These are phyloP conservation scores for Eubasilissa splendida DNA, from an alignment of 2,888 invertebrate species.

Conservation along the genomic window DNA sequence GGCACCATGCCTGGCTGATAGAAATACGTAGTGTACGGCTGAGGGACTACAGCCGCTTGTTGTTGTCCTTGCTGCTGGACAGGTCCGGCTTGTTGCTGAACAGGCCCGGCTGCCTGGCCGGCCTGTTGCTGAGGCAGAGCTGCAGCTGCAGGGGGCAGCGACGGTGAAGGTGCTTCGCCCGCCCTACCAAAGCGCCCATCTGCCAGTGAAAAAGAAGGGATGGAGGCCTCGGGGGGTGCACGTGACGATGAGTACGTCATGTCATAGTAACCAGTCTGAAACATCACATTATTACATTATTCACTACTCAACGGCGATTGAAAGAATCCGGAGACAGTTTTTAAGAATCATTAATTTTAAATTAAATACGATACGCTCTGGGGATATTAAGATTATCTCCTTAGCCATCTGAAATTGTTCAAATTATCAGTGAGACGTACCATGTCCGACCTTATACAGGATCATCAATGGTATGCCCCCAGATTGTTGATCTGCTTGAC, in stretches of 20 bases:
- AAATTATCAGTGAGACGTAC: no score
- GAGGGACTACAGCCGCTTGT: conserved; percentile 30
- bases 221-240: conserved; percentile 61
- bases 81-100: conserved; percentile 63
- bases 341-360: no score
- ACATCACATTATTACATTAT: conserved; percentile 10
- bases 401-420: no score
- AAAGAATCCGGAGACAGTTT: no score
- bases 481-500: no score
- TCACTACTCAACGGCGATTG: no score
- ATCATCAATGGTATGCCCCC: no score
- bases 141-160: conserved; percentile 67
- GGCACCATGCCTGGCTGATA: conserved; percentile 77
- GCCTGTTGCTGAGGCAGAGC: conserved; percentile 66
- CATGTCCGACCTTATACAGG: no score
- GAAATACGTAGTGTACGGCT: conserved; percentile 75
- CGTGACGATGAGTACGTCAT: conserved; percentile 65
- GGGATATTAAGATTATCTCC: no score
- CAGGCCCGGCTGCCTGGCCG: conserved; percentile 68
- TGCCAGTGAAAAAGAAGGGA: conserved; percentile 59
- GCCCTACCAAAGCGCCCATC: conserved; percentile 60
- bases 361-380: no score
- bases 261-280: conserved; percentile 70
- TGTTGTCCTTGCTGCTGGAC: conserved; percentile 62
- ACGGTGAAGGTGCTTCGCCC: conserved; percentile 71